Evolutionary conservation across 2,113 vertebrate genomes (phyloP), one percentile per base, ranked within the genome.

Genomic region (Halcyon senegalensis): DNA sequence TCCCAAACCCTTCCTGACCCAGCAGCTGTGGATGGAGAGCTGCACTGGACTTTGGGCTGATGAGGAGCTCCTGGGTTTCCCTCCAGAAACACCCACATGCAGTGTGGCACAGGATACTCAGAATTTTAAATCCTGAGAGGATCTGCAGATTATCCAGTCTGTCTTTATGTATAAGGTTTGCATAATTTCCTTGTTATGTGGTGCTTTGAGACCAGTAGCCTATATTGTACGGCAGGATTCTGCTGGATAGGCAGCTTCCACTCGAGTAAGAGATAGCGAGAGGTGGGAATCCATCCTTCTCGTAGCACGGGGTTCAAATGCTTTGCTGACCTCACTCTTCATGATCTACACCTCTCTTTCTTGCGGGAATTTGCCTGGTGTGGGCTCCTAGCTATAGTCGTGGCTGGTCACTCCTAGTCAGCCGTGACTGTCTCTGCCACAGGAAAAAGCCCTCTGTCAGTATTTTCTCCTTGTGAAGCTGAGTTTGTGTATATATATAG

Each of bases 261-360:
- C 60, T 69, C 1, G 2, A 46, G 4, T 20, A 51, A 46, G 82
- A 37, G 46, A 15, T 2, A 28, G 75, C 0, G 13, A 63, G 75
- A 43, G 39, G 63, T 67, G 69, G 60, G 53, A 44, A 63, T 63
- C 64, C 18, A 7, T 56, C 64, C 64, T 39, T 31, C 64, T 30
- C 24, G 0, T 24, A 5, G 19, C 1, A 5, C 0, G 0, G 16
- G 39, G 31, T 56, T 31, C 53, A 27, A 8, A 12, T 5, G 39
- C 23, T 81, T 44, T 50, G 33, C 41, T 64, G 24, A 21, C 43
- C 44, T 5, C 7, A 1, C 41, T 13, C 30, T 55, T 59, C 28
- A 2, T 31, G 30, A 56, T 20, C 33, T 46, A 0, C 24, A 33
- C 18, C 37, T 83, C 25, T 2, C 1, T 46, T 43, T 89, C 66